These are phyloP conservation scores for Meteorus sp. DNA, from an alignment of 1,140 invertebrate species.

Conservation along the genomic window DNA sequence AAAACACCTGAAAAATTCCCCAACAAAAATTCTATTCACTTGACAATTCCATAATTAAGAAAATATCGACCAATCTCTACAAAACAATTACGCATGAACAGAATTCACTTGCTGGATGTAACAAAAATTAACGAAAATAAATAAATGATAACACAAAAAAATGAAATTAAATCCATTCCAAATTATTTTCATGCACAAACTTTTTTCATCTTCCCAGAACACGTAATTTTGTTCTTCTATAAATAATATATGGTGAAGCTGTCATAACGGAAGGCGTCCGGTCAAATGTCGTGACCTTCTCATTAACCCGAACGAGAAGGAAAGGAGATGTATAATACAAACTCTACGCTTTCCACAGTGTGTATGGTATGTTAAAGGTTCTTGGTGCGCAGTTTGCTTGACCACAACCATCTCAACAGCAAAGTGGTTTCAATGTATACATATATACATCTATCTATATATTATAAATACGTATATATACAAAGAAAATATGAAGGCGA, in stretches of 20 bases:
- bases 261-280: conserved; percentile 48
- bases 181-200: no score
- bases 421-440: no score
- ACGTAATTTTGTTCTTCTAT: no score
- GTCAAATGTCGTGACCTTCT: conserved; percentile 49
- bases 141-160: no score
- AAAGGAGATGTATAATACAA: conserved; percentile 18
- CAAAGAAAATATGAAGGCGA: conserved; percentile 18
- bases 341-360: not conserved
- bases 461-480: not conserved
- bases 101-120: no score
- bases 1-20: conserved; percentile 32
- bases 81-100: no score
- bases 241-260: conserved; percentile 38
- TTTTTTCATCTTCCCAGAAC: no score
- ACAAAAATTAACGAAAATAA: no score
- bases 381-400: conserved; percentile 28
- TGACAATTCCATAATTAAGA: no score
- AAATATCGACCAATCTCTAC: no score
- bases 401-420: conserved; percentile 44
- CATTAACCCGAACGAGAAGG: conserved; percentile 39
- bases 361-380: not conserved
- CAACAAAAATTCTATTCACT: conserved; percentile 6
- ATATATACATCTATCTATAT: no score
- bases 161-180: not conserved